These are phyloP conservation scores for Meteorus sp. DNA, from an alignment of 1,140 invertebrate species.

Conservation along the genomic window DNA sequence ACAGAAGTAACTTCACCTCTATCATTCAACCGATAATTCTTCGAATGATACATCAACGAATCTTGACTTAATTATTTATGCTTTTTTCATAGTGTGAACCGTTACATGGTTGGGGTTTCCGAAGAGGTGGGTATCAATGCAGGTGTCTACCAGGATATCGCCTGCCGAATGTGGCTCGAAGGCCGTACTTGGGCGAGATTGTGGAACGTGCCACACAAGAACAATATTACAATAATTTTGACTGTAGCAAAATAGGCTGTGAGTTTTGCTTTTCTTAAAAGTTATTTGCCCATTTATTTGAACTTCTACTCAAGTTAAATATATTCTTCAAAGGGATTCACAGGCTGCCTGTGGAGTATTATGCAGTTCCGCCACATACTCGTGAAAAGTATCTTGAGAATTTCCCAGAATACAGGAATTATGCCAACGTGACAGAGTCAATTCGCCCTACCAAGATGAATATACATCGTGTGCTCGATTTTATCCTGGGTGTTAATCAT, in stretches of 20 bases:
- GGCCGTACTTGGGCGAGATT: constrained; percentile 91
- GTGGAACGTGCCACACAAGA: constrained; percentile 89
- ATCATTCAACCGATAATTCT: no score
- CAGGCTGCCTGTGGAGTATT: constrained; percentile 77
- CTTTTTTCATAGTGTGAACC: constrained; percentile 83
- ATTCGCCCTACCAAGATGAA: constrained; percentile 70
- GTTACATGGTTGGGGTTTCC: constrained; percentile 91
- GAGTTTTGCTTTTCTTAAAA: no score
- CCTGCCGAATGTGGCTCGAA: constrained; percentile 81
- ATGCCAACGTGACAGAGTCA: constrained; percentile 64
- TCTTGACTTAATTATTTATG: not conserved
- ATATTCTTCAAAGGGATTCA: constrained; percentile 79
- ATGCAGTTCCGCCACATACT: constrained; percentile 68
- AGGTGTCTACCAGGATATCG: constrained; percentile 88
- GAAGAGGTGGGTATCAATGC: constrained; percentile 95
- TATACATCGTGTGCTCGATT: constrained; percentile 76
- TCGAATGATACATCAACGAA: not conserved
- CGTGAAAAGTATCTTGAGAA: constrained; percentile 74
- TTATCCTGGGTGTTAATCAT: constrained; percentile 72
- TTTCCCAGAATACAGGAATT: constrained; percentile 74
- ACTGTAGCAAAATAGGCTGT: constrained; percentile 92
- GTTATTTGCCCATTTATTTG: no score
- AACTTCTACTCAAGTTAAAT: no score
- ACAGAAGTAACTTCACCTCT: constrained; percentile 78
- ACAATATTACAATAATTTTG: constrained; percentile 91